These are phyloP conservation scores for Calliopum simillimum DNA, from an alignment of 2,888 invertebrate species.

Conservation along the genomic window DNA sequence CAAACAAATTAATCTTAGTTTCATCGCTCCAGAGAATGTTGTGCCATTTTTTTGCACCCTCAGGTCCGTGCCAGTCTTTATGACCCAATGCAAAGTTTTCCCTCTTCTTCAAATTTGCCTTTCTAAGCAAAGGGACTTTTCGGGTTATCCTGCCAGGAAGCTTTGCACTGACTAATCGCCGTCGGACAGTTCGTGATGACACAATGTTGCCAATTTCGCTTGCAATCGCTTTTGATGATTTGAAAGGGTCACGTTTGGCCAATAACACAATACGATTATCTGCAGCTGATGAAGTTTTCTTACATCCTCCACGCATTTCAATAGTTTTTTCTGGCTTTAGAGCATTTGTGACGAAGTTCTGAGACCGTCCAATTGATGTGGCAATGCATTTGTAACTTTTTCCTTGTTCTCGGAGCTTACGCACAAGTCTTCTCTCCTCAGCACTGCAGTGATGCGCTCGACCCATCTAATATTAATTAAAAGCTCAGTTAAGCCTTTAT, in stretches of 20 bases:
- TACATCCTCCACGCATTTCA: too few relatives aligned
- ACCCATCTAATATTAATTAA: conserved; percentile 8
- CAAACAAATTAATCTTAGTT: conserved; percentile 16
- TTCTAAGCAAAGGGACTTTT: conserved; percentile 8
- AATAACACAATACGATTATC: neutral
- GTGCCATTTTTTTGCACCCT: conserved; percentile 6
- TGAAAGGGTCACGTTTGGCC: conserved; percentile 6
- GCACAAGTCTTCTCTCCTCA: conserved; percentile 7
- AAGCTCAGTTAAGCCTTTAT: too few relatives aligned
- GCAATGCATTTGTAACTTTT: too few relatives aligned
- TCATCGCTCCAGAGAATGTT: conserved; percentile 14
- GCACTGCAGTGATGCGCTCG: neutral
- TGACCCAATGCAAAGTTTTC: conserved; percentile 13
- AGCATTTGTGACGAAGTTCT: too few relatives aligned
- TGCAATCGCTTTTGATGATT: conserved; percentile 6
- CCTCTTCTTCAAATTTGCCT: neutral
- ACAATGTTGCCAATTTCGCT: conserved; percentile 13
- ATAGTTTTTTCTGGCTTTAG: too few relatives aligned
- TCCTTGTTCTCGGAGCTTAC: neutral
- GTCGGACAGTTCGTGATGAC: neutral
- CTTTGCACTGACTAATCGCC: conserved; percentile 5
- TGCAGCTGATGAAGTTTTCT: neutral
- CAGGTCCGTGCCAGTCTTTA: neutral
- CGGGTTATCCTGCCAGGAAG: neutral
- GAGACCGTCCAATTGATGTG: too few relatives aligned